Evolutionary conservation across 2,888 invertebrate species (phyloP).

Genomic region (Caenorhabditis japonica): DNA sequence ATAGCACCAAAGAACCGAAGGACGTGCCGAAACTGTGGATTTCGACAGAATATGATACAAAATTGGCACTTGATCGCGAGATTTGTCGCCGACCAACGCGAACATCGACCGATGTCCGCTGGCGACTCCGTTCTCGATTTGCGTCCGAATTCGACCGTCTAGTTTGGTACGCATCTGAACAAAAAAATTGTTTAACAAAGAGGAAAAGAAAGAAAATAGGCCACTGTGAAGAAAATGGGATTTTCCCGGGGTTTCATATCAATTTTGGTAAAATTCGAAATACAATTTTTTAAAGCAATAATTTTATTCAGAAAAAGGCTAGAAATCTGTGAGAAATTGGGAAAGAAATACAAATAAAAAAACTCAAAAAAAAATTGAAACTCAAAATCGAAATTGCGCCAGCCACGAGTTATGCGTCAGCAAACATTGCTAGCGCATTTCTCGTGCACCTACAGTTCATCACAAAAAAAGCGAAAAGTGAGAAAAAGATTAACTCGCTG

Average conservation of each 20-base stretch:
- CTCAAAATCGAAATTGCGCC: constrained; percentile 8
- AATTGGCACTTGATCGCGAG: constrained; percentile 94
- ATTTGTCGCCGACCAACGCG: constrained; percentile 94
- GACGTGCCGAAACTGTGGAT: constrained; percentile 91
- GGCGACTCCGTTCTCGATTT: constrained; percentile 96
- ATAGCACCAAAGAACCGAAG: constrained; percentile 97
- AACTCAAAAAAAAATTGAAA: constrained; percentile 2
- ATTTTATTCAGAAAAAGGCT: background rate
- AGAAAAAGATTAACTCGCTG: constrained; percentile 29
- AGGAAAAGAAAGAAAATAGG: too few species aligned
- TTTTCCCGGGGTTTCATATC: background rate
- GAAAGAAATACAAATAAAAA: background rate
- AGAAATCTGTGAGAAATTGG: background rate
- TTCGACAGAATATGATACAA: constrained; percentile 97
- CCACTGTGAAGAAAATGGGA: constrained; percentile 1
- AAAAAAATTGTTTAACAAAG: background rate
- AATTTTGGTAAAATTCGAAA: too few species aligned
- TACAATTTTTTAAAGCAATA: background rate
- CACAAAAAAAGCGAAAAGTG: constrained; percentile 18
- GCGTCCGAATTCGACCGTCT: constrained; percentile 92
- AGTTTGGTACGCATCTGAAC: constrained; percentile 86
- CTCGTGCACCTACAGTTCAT: background rate
- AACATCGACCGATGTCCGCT: constrained; percentile 92
- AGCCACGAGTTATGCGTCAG: constrained; percentile 19
- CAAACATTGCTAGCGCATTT: background rate